phyloP scores from a whole-genome alignment of 2,888 invertebrate species.

The Drosophila pullipes region DNA sequence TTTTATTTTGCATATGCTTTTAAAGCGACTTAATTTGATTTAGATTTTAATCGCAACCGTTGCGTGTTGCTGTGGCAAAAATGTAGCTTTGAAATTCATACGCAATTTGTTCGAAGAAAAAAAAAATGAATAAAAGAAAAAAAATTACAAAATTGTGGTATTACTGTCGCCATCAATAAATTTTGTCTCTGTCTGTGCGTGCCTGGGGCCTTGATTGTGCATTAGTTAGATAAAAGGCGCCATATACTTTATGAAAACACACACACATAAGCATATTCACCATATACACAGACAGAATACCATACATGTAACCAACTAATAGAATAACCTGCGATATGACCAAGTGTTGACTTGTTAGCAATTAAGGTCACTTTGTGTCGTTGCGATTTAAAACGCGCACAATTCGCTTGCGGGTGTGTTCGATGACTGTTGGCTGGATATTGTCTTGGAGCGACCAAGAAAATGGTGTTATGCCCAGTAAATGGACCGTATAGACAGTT shows the following conservation, averaged over 20 bases:
- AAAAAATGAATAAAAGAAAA: conserved; percentile 11
- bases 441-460: conserved; percentile 31
- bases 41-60: conserved; percentile 79
- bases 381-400: conserved; percentile 31
- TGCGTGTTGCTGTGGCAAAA: conserved; percentile 70
- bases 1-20: conserved; percentile 75
- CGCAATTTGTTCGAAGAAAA: conserved; percentile 59
- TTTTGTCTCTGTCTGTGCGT: conserved; percentile 57
- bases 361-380: conserved; percentile 71
- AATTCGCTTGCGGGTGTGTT: conserved; percentile 34
- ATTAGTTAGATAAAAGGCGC: conserved; percentile 74
- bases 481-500: not conserved
- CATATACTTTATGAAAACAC: conserved; percentile 13
- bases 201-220: conserved; percentile 76
- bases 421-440: conserved; percentile 2
- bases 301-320: conserved; percentile 42
- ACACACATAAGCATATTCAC: conserved; percentile 10
- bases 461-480: conserved; percentile 5
- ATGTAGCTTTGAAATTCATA: conserved; percentile 58
- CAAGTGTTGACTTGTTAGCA: conserved; percentile 74
- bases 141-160: conserved; percentile 59
- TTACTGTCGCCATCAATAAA: conserved; percentile 80
- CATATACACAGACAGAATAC: conserved; percentile 3
- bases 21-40: conserved; percentile 81
- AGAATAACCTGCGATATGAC: conserved; percentile 64